Evolutionary conservation across 2,888 invertebrate genomes (phyloP), one percentile per base, ranked within the genome.

Genomic region (Didymodactylos carnosus): DNA sequence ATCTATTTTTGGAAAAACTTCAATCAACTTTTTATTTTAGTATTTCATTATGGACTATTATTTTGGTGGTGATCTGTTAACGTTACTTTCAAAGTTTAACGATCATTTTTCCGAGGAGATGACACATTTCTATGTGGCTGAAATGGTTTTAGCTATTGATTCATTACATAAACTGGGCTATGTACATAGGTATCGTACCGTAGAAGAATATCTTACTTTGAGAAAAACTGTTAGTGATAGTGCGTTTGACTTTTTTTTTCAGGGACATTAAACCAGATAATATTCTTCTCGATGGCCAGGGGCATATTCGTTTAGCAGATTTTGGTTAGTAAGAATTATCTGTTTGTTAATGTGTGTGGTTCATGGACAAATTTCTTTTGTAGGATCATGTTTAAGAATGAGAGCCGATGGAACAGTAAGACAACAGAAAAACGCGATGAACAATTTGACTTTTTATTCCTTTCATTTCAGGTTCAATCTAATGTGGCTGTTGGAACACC

Each of bases 41-140:
- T 99, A 98, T 86, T 88, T 99, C 81, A 93, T 98, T 75, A 98
- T 99, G 98, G 98, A 99, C 84, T 99, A 97, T 86, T 98, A 98
- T 85, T 94, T 94, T 83, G 98, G 98, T 41, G 98, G 98, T 16
- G 98, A 98, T 85, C 87, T 98, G 75, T 87, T 98, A 72, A 98
- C 98, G 0, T 86, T 98, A 75, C 87, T 98, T 69, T 94, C 94
- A 82, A 98, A 98, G 87, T 98, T 95, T 85, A n/a, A 62, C 35
- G 97, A 98, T 81, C 89, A 94, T 73, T 88, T 98, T 76, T 97
- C 97, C 0, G 98, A 98, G 84, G 94, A 95, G 83, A 95, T 98
- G 94, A 83, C 84, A 69, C 88, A 89, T 81, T 97, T 95, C 86
- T 97, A 97, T 85, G 92, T 94, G 79, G 92, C 92, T 39, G 98